Base-by-base conservation (phyloP, 2,113 vertebrate species). In the Perca flavescens region DNA sequence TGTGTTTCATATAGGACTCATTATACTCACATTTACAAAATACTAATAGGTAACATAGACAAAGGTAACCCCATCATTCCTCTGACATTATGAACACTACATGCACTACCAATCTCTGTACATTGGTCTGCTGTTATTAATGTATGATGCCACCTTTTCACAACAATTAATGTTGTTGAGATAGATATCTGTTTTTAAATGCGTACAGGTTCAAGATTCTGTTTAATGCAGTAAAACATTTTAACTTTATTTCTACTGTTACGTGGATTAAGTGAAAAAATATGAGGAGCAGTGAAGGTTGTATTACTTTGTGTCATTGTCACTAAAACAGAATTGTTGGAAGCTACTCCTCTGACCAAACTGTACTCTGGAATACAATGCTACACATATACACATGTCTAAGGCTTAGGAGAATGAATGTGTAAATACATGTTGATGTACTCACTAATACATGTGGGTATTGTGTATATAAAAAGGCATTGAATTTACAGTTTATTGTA, bases 361-460 rank as follows among this genome's bases (percentile, higher is more conserved):
- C 76, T 65, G 36, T 86, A 86, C 80, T 58, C 83, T 85, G 80
- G 77, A 87, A 82, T 47, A 83, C 73, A 80, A 74, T 25, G 54
- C 60, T 75, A 74, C 77, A 60, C n/a, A 66, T 67, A 68, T 60
- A 52, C 34, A 83, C 43, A 77, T 65, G 56, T 84, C 74, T 69
- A 57, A n/a, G 10, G 19, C 74, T 84, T 34, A 63, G 64, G 75
- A 84, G 67, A 86, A 86, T 87, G 85, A 93, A 91, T 93, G 90
- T 94, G 93, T 93, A 93, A 85, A 93, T 93, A 93, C 53, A 74
- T 86, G 80, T 62, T 64, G 40, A 82, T 79, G 83, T 87, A 68
- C 85, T 86, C 82, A 49, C 75, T 49, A 15, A 78, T 53, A 67
- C 19, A 69, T 63, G 72, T 86, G 83, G 71, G 83, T 85, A 76